phyloP scores from a whole-genome alignment of 92 coral and sea anemone species.

The Siderastrea siderea region DNA sequence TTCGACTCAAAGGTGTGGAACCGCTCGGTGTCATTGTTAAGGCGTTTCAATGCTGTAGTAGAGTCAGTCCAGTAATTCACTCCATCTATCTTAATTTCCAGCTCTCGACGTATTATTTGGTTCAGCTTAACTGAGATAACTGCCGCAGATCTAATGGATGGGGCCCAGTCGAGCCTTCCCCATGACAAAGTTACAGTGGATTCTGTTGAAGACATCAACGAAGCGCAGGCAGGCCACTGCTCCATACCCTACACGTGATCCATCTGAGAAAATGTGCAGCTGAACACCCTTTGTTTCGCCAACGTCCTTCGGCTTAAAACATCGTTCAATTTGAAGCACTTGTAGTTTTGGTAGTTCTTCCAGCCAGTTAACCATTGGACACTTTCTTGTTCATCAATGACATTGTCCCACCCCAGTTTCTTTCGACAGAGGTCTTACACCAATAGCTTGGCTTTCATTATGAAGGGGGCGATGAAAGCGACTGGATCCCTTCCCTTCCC shows the following conservation, averaged over 20 bases:
- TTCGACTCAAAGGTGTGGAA: constrained; percentile 57
- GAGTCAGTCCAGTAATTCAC: constrained; percentile 62
- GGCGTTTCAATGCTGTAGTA: constrained; percentile 25
- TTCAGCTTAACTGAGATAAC: constrained; percentile 47
- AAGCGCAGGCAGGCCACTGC: too few species aligned
- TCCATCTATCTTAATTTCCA: constrained; percentile 33
- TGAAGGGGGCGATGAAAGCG: constrained; percentile 53
- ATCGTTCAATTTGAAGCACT: too few species aligned
- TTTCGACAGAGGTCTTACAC: constrained; percentile 46
- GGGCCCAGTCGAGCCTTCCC: too few species aligned
- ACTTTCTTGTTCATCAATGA: constrained; percentile 34
- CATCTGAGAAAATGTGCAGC: too few species aligned
- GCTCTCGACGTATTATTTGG: constrained; percentile 32
- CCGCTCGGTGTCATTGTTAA: constrained; percentile 24
- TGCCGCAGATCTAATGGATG: constrained; percentile 23
- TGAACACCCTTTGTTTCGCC: too few species aligned
- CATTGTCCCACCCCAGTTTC: constrained; percentile 59
- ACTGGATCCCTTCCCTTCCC: constrained; percentile 9
- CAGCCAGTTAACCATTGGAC: constrained; percentile 56
- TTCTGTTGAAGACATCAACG: too few species aligned
- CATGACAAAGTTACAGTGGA: too few species aligned
- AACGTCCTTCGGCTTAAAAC: too few species aligned
- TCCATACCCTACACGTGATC: too few species aligned
- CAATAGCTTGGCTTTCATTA: constrained; percentile 65
- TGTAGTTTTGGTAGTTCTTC: constrained; percentile 29